Base-by-base conservation (phyloP, 2,113 vertebrate species). In the Dromiciops gliroides region DNA sequence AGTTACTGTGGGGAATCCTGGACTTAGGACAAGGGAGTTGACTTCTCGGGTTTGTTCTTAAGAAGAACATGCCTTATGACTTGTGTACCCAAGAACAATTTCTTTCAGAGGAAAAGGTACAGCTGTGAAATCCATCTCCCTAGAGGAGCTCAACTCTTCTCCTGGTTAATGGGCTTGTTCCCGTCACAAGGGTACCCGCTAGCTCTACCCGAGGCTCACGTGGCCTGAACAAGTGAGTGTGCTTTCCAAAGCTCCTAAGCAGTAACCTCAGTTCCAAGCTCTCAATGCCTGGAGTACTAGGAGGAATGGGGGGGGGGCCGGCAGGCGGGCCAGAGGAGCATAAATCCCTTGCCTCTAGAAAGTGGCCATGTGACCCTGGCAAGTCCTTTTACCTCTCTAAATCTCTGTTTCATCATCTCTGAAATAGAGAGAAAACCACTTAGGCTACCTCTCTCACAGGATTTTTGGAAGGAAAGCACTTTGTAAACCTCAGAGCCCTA, bases 91-190 rank as follows among this genome's bases (percentile, higher is more conserved):
- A 95, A 93, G 48, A 93, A 37, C 2, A 8, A 8, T 96, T 31
- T 93, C 12, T 49, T 50, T 75, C 16, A n/a, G 67, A 11, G 91
- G 24, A 95, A 10, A 88, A 94, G 31, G 1, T 89, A 67, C 25
- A 75, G 19, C 91, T 75, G 8, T 52, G 90, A 96, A 94, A 91
- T 8, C 49, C 48, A 93, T 91, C 51, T 96, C 31, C 0, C 53
- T 90, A 51, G 51, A 56, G 37, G 49, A 95, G 14, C 44, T 90
- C 23, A 16, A 4, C 60, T 89, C 75, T 52, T 89, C 89, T 7
- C 67, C 4, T 75, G 95, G 49, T 37, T 92, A 93, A 96, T 90
- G 31, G 91, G 50, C 89, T 91, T 94, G 89, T 93, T 90, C 24
- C 60, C 89, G 47, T 3, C 50, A 94, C 28, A 28, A 44, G 24